Base-by-base conservation (phyloP, 2,888 invertebrate genomes). In the Lithophane leautieri region DNA sequence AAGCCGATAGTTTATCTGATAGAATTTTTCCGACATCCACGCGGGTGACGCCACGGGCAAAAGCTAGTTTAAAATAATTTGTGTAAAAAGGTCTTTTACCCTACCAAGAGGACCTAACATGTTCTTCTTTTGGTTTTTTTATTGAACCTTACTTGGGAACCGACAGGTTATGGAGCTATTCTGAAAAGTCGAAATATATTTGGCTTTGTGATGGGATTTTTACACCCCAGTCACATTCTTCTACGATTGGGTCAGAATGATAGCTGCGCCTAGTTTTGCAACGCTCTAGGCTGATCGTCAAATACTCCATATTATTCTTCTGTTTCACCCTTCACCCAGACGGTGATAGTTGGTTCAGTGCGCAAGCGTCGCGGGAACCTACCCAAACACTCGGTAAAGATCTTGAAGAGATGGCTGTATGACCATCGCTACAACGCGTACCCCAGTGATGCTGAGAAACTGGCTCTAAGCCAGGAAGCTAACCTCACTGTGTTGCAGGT, bases 381-480 rank as follows among this genome's bases (percentile, higher is more conserved):
- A 61, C 99, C 99, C 8, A 99, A 99, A 92, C 98, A 98, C 90
- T 98, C 99, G 0, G 99, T 99, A 9, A 98, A 98, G 93, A 98
- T 99, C 75, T 94, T 99, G 67, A 99, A 99, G 93, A 97, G 98
- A 76, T 99, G 99, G 99, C 97, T 99, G 2, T 99, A 98, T 91
- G 99, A 99, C 80, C 99, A 99, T 91, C 97, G 99, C 58, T 99
- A 98, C 95, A 99, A 99, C 92, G 99, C 99, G 0, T 99, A 99
- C 92, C 99, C 99, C 0, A 99, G 98, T 89, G 99, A 99, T 92
- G 98, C 98, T 14, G 99, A 99, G 94, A 99, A 99, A 91, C 95
- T 98, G 40, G 97, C 98, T 0, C 96, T 99, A 47, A 98, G 99
- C 61, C 98, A 98, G 90, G 98, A 98, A 88, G 98, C 99, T 0